Evolutionary conservation across 2,113 vertebrate genomes (phyloP), one percentile per base, ranked within the genome.

Genomic region (Eulacestoma nigropectus): DNA sequence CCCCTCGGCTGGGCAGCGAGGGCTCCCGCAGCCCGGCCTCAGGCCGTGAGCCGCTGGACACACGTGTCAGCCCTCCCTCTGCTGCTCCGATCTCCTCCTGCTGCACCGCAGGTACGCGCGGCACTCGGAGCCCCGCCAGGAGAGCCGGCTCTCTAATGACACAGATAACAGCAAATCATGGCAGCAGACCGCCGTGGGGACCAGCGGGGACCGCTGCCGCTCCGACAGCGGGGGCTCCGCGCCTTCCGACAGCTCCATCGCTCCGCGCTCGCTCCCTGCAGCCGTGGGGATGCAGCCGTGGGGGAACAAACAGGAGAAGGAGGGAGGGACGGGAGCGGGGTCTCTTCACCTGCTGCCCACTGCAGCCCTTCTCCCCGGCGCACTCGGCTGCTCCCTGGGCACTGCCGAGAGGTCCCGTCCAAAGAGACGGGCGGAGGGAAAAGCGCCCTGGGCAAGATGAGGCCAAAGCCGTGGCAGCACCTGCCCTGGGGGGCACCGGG

Each of bases 371-470:
- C 68, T 32, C 32, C 46, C 21, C 27, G 32, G 13, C 0, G 2
- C 7, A 11, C 59, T 55, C 10, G 2, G 47, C 19, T 20, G 67
- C 52, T 32, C 47, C 52, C 13, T 0, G 7, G n/a, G 41, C 42
- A 46, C 2, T 2, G 16, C 19, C 0, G 0, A 59, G 29, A 59
- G 19, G 14, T 12, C 15, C 19, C 13, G 3, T 8, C 37, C 12
- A 3, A 21, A 13, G 19, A 33, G 39, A 32, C 7, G 7, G 27
- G 62, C 0, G 0, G 13, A 77, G 37, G 68, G 39, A 72, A 42
- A 17, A 9, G 2, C 0, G 2, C 4, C 67, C 56, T 3, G 4
- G 2, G n/a, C 39, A 68, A 53, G 53, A 7, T 6, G 73, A 80
- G 44, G 19, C 37, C 65, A 35, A 39, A 63, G 73, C 57, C 68